Conservation (phyloP, 2,797 vertebrate genomes). For the Chelon auratus region DNA sequence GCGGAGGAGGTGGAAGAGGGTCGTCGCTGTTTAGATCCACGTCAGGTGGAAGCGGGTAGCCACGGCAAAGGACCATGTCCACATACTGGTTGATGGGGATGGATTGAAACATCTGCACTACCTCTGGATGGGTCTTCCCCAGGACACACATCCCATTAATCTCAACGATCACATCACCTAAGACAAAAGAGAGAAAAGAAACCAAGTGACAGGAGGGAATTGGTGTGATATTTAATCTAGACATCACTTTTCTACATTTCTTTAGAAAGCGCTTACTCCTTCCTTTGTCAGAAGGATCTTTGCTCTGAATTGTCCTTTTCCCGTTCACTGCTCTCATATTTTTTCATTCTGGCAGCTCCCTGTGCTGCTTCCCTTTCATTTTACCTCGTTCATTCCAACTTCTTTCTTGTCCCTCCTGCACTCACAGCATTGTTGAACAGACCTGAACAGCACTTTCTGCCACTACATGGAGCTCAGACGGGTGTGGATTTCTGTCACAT, state of each 20-base stretch:
- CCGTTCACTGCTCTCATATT: conserved; percentile 47
- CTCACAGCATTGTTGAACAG: conserved; percentile 35
- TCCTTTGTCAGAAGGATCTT: conserved; percentile 32
- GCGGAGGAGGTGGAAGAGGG: conserved; percentile 78
- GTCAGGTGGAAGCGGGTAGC: conserved; percentile 95
- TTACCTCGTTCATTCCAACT: conserved; percentile 52
- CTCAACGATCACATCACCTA: conserved; percentile 96
- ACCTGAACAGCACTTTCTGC: conserved; percentile 44
- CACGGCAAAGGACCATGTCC: conserved; percentile 95
- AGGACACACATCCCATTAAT: conserved; percentile 95
- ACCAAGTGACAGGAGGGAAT: conserved; percentile 4
- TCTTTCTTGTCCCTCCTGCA: conserved; percentile 40
- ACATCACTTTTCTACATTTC: conserved; percentile 33
- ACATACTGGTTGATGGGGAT: conserved; percentile 95
- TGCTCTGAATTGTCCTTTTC: conserved; percentile 43
- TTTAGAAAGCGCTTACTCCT: conserved; percentile 24
- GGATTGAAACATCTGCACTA: conserved; percentile 98
- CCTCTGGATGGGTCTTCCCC: conserved; percentile 98
- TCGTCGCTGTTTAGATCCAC: conserved; percentile 77
- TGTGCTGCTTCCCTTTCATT: conserved; percentile 36
- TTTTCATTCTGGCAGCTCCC: conserved; percentile 47
- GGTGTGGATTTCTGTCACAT: conserved; percentile 49
- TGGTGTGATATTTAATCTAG: conserved; percentile 35
- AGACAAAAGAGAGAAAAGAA: conserved; percentile 13
- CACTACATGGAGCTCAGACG: conserved; percentile 19